phyloP scores from a whole-genome alignment of 2,888 invertebrate genomes.

The Trachelus stipa region DNA sequence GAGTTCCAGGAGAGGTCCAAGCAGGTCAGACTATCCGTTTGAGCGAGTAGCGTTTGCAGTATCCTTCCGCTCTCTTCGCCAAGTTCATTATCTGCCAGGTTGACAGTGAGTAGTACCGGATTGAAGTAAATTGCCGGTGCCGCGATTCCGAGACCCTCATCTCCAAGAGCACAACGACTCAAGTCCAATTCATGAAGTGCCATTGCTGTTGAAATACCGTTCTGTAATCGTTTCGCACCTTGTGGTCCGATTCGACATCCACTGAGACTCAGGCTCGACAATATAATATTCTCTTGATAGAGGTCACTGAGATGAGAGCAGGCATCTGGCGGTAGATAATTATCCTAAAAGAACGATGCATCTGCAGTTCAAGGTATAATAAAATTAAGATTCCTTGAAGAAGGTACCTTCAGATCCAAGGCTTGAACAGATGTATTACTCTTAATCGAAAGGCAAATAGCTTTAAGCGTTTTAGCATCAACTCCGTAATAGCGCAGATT shows the following conservation, averaged over 20 bases:
- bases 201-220: slow-evolving; percentile 57
- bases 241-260: slow-evolving; percentile 65
- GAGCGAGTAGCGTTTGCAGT: slow-evolving; percentile 62
- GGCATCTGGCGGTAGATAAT: slow-evolving; percentile 61
- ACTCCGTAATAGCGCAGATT: slow-evolving; percentile 54
- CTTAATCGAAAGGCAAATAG: slow-evolving; percentile 48
- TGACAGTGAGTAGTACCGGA: slow-evolving; percentile 60
- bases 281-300: slow-evolving; percentile 57
- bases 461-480: slow-evolving; percentile 44
- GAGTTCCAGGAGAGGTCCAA: slow-evolving; percentile 71
- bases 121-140: slow-evolving; percentile 57
- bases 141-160: slow-evolving; percentile 63
- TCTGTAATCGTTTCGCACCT: slow-evolving; percentile 61
- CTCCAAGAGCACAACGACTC: slow-evolving; percentile 66
- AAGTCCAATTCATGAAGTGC: slow-evolving; percentile 63
- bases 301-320: slow-evolving; percentile 61
- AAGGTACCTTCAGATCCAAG: slow-evolving; percentile 50
- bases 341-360: slow-evolving; percentile 59
- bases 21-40: slow-evolving; percentile 64
- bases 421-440: slow-evolving; percentile 45
- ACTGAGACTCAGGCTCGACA: slow-evolving; percentile 59
- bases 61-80: slow-evolving; percentile 62
- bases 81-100: slow-evolving; percentile 69
- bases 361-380: background rate
- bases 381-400: background rate